These are phyloP conservation scores for Trichoplusia ni DNA, from an alignment of 1,140 invertebrate species.

Conservation along the genomic window DNA sequence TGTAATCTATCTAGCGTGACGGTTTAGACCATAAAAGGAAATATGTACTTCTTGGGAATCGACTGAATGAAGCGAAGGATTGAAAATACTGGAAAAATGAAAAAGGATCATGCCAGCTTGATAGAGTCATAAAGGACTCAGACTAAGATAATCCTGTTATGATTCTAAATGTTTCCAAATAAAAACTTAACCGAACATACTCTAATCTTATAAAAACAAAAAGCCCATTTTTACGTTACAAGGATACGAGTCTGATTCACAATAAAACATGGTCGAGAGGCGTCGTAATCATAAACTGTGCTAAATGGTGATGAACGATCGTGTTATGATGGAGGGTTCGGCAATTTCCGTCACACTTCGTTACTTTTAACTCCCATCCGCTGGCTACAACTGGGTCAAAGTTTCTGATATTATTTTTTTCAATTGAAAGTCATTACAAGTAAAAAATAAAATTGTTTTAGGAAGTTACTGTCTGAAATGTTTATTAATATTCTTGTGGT, in stretches of 20 bases:
- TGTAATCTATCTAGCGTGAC: too few relatives aligned
- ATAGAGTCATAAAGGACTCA: too few relatives aligned
- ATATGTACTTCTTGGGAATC: too few relatives aligned
- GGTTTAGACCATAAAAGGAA: too few relatives aligned
- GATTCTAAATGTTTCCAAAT: too few relatives aligned
- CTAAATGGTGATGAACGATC: conserved; percentile 14
- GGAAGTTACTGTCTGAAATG: background rate
- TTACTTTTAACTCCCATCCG: background rate
- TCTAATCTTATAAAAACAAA: too few relatives aligned
- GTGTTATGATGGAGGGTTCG: background rate
- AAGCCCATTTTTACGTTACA: background rate
- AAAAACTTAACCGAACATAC: too few relatives aligned
- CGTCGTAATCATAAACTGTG: conserved; percentile 14
- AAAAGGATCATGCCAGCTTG: too few relatives aligned
- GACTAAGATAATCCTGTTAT: too few relatives aligned
- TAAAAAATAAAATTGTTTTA: background rate
- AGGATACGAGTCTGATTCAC: background rate
- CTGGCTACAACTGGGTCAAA: conserved; percentile 2
- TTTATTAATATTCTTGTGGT: background rate
- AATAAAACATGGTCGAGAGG: background rate
- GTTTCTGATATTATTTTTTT: background rate
- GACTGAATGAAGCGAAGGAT: too few relatives aligned
- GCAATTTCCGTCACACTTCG: background rate
- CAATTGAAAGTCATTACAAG: conserved; percentile 5
- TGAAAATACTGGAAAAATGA: too few relatives aligned